Evolutionary conservation across 2,113 vertebrate genomes (phyloP), one percentile per base, ranked within the genome.

Genomic region (Callorhinus ursinus): DNA sequence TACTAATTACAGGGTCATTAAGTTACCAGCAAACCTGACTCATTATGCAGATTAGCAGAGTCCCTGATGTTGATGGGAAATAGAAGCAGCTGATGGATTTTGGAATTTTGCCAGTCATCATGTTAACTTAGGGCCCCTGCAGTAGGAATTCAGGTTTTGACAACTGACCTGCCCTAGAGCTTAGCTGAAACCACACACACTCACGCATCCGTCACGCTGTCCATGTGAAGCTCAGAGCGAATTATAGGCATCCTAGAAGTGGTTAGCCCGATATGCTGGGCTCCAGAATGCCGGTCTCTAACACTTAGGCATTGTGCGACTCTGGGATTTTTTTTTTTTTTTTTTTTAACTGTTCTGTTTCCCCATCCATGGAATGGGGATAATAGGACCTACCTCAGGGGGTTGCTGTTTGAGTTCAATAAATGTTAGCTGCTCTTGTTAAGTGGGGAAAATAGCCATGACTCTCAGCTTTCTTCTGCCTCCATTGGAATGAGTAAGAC

Each of bases 121-220:
- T 22, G 26, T n/a, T 49, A 8, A 36, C 18, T 79, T 31, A 21
- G 12, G 28, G 12, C 22, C n/a, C 31, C 26, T 15, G 7, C 7
- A 6, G 42, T 71, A 26, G 87, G 77, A 69, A 86, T 76, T 81
- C 67, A 26, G 71, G 61, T 63, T 9, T 42, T 4, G 16, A 55
- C 39, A 69, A 15, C 61, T 36, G 57, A 14, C 8, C 8, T 26
- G 42, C 59, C 11, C 46, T 42, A 12, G 33, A n/a, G 49, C 8
- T 72, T 28, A 74, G 59, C 53, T 63, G 61, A 79, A 65, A 15
- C 4, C 4, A 19, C 55, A 33, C 77, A 1, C 14, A 11, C 8
- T 2, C 15, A n/a, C 22, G 39, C 21, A 36, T 3, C 19, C 49
- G 5, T 14, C 24, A 10, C 8, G 1, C 0, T 57, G 3, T 33